Conservation (phyloP, 2,113 vertebrate species). For the Gavialis gangeticus region DNA sequence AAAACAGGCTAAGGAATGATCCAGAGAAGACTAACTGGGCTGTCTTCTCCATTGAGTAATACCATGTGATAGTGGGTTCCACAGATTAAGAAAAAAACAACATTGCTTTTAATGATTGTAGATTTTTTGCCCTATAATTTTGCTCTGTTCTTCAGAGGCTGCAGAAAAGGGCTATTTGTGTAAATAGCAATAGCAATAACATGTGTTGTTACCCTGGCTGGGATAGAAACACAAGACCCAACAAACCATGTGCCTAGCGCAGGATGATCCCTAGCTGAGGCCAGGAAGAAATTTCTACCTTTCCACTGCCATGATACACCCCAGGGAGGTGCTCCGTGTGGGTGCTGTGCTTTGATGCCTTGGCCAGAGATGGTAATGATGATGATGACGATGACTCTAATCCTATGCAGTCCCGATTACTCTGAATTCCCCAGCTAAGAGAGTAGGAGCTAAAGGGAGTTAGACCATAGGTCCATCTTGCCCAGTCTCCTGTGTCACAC, state of each 20-base stretch:
- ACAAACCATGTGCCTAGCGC: neutral
- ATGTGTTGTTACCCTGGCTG: neutral
- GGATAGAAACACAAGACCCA: neutral
- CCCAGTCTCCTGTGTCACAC: too few relatives aligned
- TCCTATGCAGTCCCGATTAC: rapidly evolving
- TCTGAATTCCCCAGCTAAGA: neutral
- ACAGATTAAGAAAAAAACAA: neutral
- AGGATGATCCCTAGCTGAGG: neutral
- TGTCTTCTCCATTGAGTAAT: neutral
- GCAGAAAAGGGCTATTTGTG: neutral
- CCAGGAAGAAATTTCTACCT: neutral
- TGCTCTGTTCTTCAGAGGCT: neutral
- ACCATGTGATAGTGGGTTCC: neutral
- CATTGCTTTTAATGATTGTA: neutral
- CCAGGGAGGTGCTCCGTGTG: neutral
- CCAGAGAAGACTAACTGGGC: rapidly evolving
- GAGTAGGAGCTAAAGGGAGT: too few relatives aligned
- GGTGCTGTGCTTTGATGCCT: neutral
- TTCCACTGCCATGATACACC: neutral
- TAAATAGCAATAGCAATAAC: neutral
- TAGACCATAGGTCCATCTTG: too few relatives aligned
- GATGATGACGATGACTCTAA: neutral
- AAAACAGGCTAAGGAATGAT: neutral
- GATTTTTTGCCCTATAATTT: neutral
- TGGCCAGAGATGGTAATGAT: neutral